A percentile compares a stretch with the other conserved stretches of the same genome.
Evolutionary conservation across 2,888 invertebrate genomes (phyloP).

Genomic region (Callyntrura guangdongensis): DNA sequence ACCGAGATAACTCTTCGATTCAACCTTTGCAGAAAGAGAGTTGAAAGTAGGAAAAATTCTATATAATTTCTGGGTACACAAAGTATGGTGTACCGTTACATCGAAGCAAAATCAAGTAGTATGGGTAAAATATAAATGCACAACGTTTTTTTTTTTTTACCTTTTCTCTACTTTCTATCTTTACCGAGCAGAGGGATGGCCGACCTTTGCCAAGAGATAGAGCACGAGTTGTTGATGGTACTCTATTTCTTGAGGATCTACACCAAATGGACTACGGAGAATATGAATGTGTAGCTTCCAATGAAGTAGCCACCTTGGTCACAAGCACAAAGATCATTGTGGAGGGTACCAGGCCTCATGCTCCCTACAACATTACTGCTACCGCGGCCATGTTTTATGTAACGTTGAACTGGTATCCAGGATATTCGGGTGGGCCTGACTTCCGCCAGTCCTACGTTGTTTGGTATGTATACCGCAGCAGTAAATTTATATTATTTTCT

Average conservation of each 20-base stretch:
- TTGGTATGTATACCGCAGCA: constrained; percentile 88
- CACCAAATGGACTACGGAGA: constrained; percentile 95
- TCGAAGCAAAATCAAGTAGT: not conserved
- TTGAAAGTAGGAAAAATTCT: not conserved
- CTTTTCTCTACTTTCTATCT: constrained; percentile 35
- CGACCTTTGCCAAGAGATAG: constrained; percentile 93
- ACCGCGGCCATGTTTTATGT: constrained; percentile 96
- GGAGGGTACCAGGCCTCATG: constrained; percentile 98
- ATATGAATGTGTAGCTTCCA: constrained; percentile 98
- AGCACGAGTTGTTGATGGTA: constrained; percentile 93
- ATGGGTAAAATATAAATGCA: constrained; percentile 25
- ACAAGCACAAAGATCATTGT: constrained; percentile 95
- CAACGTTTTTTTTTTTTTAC: constrained; percentile 36
- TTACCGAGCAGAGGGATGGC: constrained; percentile 90
- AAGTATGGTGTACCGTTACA: not conserved
- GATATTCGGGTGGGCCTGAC: constrained; percentile 96
- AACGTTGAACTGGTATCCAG: constrained; percentile 96
- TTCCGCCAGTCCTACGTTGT: constrained; percentile 98
- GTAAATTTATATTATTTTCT: not conserved
- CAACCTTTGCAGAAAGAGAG: not conserved
- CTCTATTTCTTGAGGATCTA: constrained; percentile 93
- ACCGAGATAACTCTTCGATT: not conserved
- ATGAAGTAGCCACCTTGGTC: constrained; percentile 98
- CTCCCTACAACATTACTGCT: constrained; percentile 97
- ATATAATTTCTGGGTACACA: too few relatives aligned